Base-by-base conservation (phyloP, 1,140 invertebrate genomes). In the Eufriesea mexicana region DNA sequence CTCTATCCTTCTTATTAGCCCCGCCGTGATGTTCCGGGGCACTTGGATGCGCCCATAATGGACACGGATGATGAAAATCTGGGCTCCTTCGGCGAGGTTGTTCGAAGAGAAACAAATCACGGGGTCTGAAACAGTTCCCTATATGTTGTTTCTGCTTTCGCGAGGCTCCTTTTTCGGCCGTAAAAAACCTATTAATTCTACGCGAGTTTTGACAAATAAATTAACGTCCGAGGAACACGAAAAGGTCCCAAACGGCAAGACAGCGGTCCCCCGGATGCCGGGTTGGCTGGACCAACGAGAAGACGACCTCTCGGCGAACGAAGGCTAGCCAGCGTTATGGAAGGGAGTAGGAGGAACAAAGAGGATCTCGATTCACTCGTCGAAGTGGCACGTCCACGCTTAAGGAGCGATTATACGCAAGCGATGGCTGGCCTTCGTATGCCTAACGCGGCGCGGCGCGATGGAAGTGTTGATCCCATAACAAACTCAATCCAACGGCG, bases 401-500 rank as follows among this genome's bases (percentile, higher is more conserved):
- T 66, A 71, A 79, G 86, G 61, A 80, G 73, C 81, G 85, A 87
- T 87, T 87, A 87, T 87, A 67, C 70, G 59, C 85, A 80, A 66
- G 81, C 67, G 62, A 84, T 83, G 76, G 81, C 67, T 73, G 55
- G 75, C 59, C 67, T 68, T 59, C 57, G 86, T 88, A 84, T 82
- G 86, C 83, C 86, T 79, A 85, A 85, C 85, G 62, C 80, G 66
- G 78, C 42, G 64, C 73, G 78, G 57, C 59, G 83, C 67, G 80
- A 83, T 88, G 83, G 62, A 89, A 91, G 89, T 91, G 88, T 89
- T 90, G 83, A 90, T 91, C 88, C 84, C 86, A 91, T 90, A 91
- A 91, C 87, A 90, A 87, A 89, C 89, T 91, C 89, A 91, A 92
- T 90, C 88, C 83, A 77, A 77, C 77, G 51, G 86, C 83, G 79